Conservation (phyloP, 2,888 invertebrate genomes). For the Lysandra coridon region DNA sequence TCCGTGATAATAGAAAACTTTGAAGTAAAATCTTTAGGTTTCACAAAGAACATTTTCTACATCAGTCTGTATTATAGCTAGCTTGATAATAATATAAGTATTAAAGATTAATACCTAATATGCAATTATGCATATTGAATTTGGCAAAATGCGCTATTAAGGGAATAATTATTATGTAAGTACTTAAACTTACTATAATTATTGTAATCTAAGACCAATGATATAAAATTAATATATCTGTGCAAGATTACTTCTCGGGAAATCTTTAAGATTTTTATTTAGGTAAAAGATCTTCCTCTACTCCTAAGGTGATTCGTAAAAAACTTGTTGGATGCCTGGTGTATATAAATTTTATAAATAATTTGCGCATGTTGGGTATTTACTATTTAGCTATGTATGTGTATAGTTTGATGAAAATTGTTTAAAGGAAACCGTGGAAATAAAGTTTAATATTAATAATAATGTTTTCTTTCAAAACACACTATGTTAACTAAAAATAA, state of each 20-base stretch:
- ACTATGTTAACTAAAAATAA: not conserved
- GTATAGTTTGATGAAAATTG: not conserved
- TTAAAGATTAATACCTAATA: not conserved
- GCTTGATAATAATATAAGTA: not conserved
- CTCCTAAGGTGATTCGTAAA: not conserved
- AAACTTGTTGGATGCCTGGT: not conserved
- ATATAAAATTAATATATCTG: not conserved
- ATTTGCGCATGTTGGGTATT: constrained; percentile 6
- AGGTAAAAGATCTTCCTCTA: not conserved
- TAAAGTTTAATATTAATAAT: constrained; percentile 6
- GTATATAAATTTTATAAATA: constrained; percentile 26
- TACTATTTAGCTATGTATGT: constrained; percentile 17
- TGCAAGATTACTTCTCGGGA: not conserved
- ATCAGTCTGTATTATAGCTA: not conserved
- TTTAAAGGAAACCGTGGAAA: constrained; percentile 10
- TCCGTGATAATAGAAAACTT: not conserved
- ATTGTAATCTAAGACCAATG: not conserved
- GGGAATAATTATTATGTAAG: not conserved
- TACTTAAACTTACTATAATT: not conserved
- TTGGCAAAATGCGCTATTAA: not conserved
- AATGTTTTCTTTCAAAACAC: not conserved
- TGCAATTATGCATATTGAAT: not conserved
- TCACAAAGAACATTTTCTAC: not conserved
- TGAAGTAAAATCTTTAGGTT: not conserved
- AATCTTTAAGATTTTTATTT: not conserved